A percentile compares a stretch with the other conserved stretches of the same genome.
Evolutionary conservation across 2,888 invertebrate genomes (phyloP).

Genomic region (Pegoplata infirma): DNA sequence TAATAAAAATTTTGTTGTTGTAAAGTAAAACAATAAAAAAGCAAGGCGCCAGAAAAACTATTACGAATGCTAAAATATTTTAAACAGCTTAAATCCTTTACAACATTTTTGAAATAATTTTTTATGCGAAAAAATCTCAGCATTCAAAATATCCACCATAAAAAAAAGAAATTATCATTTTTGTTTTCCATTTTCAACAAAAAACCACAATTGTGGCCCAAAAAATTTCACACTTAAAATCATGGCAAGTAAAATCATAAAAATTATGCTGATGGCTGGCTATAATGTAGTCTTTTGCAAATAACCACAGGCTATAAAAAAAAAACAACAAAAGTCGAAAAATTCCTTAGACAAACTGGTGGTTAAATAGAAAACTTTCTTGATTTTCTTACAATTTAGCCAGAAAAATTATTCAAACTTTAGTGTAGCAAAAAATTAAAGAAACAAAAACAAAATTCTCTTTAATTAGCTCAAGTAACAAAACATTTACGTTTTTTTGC

Average conservation of each 20-base stretch:
- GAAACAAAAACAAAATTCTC: slow-evolving; percentile 45
- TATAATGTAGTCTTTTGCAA: slow-evolving; percentile 62
- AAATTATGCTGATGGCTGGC: slow-evolving; percentile 75
- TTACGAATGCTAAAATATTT: slow-evolving; percentile 38
- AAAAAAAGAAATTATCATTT: slow-evolving; percentile 42
- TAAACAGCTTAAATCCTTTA: slow-evolving; percentile 57
- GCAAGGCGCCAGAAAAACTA: slow-evolving; percentile 62
- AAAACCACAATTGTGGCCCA: slow-evolving; percentile 26
- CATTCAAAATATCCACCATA: slow-evolving; percentile 34
- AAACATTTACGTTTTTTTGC: slow-evolving; percentile 36
- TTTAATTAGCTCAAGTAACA: slow-evolving; percentile 57
- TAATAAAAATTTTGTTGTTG: slow-evolving; percentile 52
- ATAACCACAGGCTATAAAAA: slow-evolving; percentile 52
- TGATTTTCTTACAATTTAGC: slow-evolving; percentile 33
- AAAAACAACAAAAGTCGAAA: no score
- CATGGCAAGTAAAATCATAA: slow-evolving; percentile 63
- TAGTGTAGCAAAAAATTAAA: slow-evolving; percentile 9
- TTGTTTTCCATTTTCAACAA: not conserved
- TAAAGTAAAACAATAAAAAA: slow-evolving; percentile 51
- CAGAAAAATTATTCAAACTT: slow-evolving; percentile 40
- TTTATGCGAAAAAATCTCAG: slow-evolving; percentile 24
- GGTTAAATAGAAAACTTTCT: slow-evolving; percentile 38
- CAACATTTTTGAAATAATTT: not conserved
- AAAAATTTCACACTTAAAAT: slow-evolving; percentile 65
- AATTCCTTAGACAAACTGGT: slow-evolving; percentile 12